Percentiles rank a stretch among this genome's conserved stretches.
Evolutionary conservation across 2,113 vertebrate genomes (phyloP).

Genomic region (Nycticorax nycticorax): DNA sequence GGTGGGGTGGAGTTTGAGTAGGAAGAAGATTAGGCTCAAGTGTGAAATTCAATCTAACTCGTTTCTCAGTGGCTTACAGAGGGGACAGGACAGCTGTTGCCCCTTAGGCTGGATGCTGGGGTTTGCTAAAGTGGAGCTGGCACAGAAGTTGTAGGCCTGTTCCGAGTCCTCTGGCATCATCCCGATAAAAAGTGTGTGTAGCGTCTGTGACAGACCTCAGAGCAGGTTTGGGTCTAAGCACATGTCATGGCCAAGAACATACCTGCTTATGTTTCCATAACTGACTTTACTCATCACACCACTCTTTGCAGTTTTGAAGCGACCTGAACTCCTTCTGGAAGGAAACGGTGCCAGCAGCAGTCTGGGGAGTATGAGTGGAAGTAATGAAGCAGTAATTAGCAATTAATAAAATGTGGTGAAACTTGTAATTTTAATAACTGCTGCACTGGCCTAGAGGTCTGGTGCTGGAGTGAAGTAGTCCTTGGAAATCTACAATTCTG

Average conservation of each 20-base stretch:
- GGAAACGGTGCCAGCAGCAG: neutral
- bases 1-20: neutral
- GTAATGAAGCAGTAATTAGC: slow-evolving; percentile 49
- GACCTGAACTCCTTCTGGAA: neutral
- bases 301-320: neutral
- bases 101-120: neutral
- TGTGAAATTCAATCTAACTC: neutral
- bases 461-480: slow-evolving; percentile 30
- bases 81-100: neutral
- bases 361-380: slow-evolving; percentile 11
- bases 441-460: slow-evolving; percentile 40
- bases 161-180: accelerated
- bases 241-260: neutral
- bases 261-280: neutral
- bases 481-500: slow-evolving; percentile 44
- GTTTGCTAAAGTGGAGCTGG: neutral
- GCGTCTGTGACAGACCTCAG: neutral
- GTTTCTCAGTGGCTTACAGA: neutral
- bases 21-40: neutral
- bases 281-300: neutral
- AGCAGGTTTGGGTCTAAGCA: neutral
- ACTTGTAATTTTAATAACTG: neutral
- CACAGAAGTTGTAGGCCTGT: neutral
- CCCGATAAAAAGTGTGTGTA: neutral
- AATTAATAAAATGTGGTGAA: slow-evolving; percentile 38